phyloP scores from a whole-genome alignment of 2,888 invertebrate genomes.

The Megaustenia siamemsis region DNA sequence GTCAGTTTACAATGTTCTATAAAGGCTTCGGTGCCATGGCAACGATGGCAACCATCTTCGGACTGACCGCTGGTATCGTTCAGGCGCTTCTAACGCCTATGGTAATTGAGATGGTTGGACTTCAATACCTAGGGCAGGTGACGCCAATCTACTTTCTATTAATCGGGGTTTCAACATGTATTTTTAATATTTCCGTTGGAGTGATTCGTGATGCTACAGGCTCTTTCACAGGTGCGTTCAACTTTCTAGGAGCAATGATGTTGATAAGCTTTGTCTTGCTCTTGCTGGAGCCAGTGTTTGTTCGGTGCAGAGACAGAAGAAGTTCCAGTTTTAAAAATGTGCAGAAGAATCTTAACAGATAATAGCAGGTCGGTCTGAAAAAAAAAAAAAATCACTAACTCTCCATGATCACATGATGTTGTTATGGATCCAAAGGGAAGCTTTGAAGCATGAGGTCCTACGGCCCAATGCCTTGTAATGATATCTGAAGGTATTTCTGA shows the following conservation, averaged over 20 bases:
- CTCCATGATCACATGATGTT: no score
- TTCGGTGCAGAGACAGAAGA: background rate
- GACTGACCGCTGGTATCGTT: constrained; percentile 6
- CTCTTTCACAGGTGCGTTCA: constrained; percentile 19
- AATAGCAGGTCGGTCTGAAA: background rate
- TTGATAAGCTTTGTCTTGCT: constrained; percentile 8
- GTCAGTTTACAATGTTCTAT: constrained; percentile 32
- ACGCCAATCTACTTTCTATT: constrained; percentile 15
- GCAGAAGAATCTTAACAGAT: background rate
- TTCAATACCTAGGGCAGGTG: constrained; percentile 24
- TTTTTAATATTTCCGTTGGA: constrained; percentile 28
- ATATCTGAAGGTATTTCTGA: no score
- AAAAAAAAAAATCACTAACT: no score
- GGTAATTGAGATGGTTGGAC: constrained; percentile 25
- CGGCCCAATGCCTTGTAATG: no score
- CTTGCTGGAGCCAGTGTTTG: constrained; percentile 15
- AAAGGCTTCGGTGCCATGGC: constrained; percentile 6
- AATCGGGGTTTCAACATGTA: constrained; percentile 3
- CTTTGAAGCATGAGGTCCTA: no score
- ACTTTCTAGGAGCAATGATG: constrained; percentile 30
- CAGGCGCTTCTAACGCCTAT: constrained; percentile 21
- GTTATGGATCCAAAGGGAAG: no score
- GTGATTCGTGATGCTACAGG: constrained; percentile 33
- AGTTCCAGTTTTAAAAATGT: background rate
- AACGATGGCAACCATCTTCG: background rate